phyloP scores from a whole-genome alignment of 2,797 vertebrate genomes.

The Micrastur ruficollis region DNA sequence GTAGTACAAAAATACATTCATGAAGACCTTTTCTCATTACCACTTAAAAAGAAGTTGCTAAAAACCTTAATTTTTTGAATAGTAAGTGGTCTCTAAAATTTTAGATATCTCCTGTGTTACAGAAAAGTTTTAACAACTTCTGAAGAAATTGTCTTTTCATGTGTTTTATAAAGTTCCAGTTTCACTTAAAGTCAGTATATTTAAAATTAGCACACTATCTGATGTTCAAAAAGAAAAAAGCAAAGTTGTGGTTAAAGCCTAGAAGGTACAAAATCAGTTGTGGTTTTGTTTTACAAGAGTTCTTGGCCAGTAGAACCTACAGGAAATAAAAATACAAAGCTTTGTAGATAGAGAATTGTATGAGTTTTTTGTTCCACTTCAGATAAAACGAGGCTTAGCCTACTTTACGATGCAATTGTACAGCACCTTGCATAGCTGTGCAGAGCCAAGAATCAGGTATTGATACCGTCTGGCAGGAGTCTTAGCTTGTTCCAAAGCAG shows the following conservation, averaged over 20 bases:
- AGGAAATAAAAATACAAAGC: neutral
- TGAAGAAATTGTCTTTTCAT: neutral
- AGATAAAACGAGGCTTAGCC: neutral
- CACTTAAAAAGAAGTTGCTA: neutral
- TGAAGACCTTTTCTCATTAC: neutral
- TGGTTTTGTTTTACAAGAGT: neutral
- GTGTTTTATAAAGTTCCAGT: neutral
- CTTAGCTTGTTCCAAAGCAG: neutral
- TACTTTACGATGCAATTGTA: neutral
- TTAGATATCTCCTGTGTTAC: rapidly evolving
- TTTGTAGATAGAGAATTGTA: neutral
- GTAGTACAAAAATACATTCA: neutral
- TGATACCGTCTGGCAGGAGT: neutral
- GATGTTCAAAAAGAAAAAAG: neutral
- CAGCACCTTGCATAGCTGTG: neutral
- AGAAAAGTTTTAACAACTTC: neutral
- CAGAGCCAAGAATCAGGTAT: neutral
- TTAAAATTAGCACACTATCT: neutral
- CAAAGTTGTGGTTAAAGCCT: neutral
- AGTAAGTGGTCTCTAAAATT: neutral
- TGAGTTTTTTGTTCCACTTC: neutral
- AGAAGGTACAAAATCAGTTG: neutral
- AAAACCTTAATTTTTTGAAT: neutral
- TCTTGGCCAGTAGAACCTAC: neutral
- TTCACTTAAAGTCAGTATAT: neutral